These are phyloP conservation scores for Lampropteryx suffumata DNA, from an alignment of 2,888 invertebrate genomes.

Conservation along the genomic window DNA sequence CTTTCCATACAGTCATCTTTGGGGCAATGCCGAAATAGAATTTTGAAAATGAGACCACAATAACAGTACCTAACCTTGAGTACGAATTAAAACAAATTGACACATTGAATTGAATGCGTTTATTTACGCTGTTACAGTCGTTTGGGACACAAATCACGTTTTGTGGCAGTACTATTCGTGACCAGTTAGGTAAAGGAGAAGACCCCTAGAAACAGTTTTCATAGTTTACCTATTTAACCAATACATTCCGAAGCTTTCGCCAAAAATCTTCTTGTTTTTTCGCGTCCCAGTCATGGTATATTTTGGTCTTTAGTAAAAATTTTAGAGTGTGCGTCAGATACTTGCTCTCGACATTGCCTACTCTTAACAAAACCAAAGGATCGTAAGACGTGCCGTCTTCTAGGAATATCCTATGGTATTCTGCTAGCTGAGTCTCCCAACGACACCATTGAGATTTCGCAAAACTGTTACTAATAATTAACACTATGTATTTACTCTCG, in stretches of 20 bases:
- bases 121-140: constrained; percentile 23
- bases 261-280: constrained; percentile 68
- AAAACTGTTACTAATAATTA: constrained; percentile 86
- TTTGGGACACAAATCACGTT: constrained; percentile 27
- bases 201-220: constrained; percentile 21
- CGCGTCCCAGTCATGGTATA: constrained; percentile 85
- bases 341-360: constrained; percentile 81
- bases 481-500: constrained; percentile 84
- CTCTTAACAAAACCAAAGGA: constrained; percentile 84
- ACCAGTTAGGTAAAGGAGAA: constrained; percentile 31
- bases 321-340: constrained; percentile 83
- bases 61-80: constrained; percentile 12
- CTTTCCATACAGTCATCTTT: no score
- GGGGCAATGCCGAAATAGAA: no score
- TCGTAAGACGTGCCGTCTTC: constrained; percentile 82
- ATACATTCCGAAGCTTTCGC: constrained; percentile 64
- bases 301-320: constrained; percentile 84
- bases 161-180: constrained; percentile 19
- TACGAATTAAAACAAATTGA: constrained; percentile 28
- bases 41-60: constrained; percentile 23
- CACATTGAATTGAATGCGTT: constrained; percentile 31
- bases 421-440: constrained; percentile 87
- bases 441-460: constrained; percentile 88
- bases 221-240: constrained; percentile 48
- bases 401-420: constrained; percentile 84